Base-by-base conservation (phyloP, 2,888 invertebrate species). In the Torymus tubicola region DNA sequence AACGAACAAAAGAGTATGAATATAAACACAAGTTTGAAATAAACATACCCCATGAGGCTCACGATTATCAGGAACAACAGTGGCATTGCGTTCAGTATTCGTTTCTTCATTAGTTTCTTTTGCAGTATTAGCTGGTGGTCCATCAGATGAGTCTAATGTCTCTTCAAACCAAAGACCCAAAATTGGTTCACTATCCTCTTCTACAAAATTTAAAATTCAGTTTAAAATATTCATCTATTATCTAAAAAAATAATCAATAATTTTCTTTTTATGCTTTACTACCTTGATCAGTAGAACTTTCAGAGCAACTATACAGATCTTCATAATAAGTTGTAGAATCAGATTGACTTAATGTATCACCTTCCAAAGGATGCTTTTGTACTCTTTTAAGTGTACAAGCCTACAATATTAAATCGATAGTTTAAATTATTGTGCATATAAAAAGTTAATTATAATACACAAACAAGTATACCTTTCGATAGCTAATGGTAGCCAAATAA, bases 281-380 rank as follows among this genome's bases (percentile, higher is more conserved):
- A 94, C 96, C 97, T 91, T 97, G 97, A 88, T 96, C 96, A 61
- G 95, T 96, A 80, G 96, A 96, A 71, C 96, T 97, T 89, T 97
- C 97, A 0, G 97, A 97, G 90, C 96, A 97, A 87, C 97, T 96
- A 78, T 96, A 94, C 91, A 98, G 96, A 91, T 98, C 98, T 91
- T 98, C 98, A 91, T 97, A 98, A 92, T 97, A 98, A n/a, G 97
- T 98, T 68, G 97, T 97, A 12, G 97, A 97, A 91, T 98, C 98
- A 4, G 97, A 97, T 84, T 95, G 95, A 89, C 95, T 95, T 81
- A 95, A 94, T 68, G 96, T 96, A 89, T 97, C 97, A 64, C 95
- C 97, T 89, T 96, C 96, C 60, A 96, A 94, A 81, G 96, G 96
- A 91, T 96, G 96, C 86, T 96, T 95, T 89, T 95, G 95, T 65